These are phyloP conservation scores for Sapajus apella DNA, from an alignment of 2,113 vertebrate species.

Conservation along the genomic window DNA sequence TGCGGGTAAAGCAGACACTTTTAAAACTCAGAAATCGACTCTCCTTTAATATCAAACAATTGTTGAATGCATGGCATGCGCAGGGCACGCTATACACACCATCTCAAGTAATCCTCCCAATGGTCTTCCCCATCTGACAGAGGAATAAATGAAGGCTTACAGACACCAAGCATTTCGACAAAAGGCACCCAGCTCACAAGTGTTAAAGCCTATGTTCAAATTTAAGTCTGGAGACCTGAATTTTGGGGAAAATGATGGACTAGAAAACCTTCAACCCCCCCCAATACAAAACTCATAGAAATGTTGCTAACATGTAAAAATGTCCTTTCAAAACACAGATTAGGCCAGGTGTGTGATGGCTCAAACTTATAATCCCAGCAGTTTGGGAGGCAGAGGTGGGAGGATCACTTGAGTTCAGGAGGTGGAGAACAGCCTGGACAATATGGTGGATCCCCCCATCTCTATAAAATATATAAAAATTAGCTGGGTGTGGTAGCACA, in stretches of 20 bases:
- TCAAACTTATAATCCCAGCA: neutral
- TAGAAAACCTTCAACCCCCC: neutral
- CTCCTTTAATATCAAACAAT: neutral
- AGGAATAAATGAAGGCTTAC: neutral
- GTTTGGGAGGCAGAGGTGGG: neutral
- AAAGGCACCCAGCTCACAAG: neutral
- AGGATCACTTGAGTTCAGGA: neutral
- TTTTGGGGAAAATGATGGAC: neutral
- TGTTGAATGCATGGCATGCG: fast-evolving
- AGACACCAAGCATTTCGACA: neutral
- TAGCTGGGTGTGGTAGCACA: neutral
- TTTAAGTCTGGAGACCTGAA: neutral
- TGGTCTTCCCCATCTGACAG: too few relatives aligned
- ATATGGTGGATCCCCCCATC: neutral
- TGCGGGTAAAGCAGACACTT: neutral
- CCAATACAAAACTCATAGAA: neutral
- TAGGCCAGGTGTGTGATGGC: neutral
- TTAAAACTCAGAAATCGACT: neutral
- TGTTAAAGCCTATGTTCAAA: neutral
- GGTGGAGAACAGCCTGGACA: neutral
- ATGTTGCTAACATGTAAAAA: neutral
- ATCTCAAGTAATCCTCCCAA: neutral
- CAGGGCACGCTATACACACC: fast-evolving
- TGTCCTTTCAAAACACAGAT: neutral
- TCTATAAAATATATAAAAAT: neutral